Conservation (phyloP, 1,140 invertebrate species). For the Ceratosolen fusciceps region DNA sequence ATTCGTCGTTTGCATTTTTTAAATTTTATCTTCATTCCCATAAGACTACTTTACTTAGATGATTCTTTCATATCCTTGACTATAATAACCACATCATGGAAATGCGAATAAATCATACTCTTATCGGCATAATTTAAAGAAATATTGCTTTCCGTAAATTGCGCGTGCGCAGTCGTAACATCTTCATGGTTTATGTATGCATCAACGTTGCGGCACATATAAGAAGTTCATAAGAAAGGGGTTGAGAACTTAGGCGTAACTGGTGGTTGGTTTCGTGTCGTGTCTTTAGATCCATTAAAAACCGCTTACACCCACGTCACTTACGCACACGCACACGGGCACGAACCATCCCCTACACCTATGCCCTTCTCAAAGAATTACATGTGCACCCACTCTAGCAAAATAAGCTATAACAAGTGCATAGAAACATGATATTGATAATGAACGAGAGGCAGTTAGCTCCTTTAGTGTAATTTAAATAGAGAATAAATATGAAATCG, state of each 20-base stretch:
- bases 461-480: no score
- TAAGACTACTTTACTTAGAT: neutral
- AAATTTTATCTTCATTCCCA: neutral
- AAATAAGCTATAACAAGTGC: no score
- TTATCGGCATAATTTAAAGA: constrained; percentile 35
- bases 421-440: no score
- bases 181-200: neutral
- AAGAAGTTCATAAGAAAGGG: neutral
- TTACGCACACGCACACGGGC: no score
- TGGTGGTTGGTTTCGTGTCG: constrained; percentile 6
- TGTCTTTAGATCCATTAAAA: no score
- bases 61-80: neutral
- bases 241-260: neutral
- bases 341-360: no score
- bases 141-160: constrained; percentile 19
- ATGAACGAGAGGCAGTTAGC: no score
- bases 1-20: neutral
- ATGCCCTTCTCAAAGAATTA: no score
- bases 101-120: neutral
- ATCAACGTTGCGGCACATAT: neutral
- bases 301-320: no score
- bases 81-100: neutral
- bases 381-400: no score
- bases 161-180: constrained; percentile 20
- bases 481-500: no score